Percentiles rank a stretch among this genome's conserved stretches.
phyloP scores from a whole-genome alignment of 2,113 vertebrate species.

The Acinonyx jubatus region DNA sequence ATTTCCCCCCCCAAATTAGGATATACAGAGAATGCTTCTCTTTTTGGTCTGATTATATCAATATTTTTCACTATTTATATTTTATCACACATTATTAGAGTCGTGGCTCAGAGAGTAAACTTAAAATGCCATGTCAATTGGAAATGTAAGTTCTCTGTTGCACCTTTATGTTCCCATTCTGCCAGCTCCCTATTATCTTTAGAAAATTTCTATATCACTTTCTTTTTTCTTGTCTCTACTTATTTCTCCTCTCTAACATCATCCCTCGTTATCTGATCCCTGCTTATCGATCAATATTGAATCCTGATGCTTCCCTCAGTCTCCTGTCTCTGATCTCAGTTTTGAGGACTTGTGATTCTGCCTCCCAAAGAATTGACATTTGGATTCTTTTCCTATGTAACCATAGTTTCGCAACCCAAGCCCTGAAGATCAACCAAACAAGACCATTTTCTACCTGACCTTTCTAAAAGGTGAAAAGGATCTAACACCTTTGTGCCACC shows the following conservation, averaged over 20 bases:
- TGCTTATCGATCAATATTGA: background rate
- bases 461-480: background rate
- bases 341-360: background rate
- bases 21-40: background rate
- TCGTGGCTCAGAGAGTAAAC: background rate
- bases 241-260: background rate
- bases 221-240: background rate
- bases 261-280: background rate
- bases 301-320: background rate
- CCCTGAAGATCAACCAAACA: background rate
- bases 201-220: background rate
- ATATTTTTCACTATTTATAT: background rate
- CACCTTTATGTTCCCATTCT: background rate
- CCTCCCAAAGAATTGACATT: background rate
- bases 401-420: background rate
- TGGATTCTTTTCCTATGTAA: background rate
- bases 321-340: background rate
- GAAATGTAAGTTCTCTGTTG: background rate
- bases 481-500: background rate
- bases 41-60: background rate
- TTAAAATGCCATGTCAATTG: background rate
- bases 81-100: background rate
- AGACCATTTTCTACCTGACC: background rate
- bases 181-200: background rate
- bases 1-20: background rate